Base-by-base conservation (phyloP, 2,888 invertebrate genomes). In the Rotaria macrura region DNA sequence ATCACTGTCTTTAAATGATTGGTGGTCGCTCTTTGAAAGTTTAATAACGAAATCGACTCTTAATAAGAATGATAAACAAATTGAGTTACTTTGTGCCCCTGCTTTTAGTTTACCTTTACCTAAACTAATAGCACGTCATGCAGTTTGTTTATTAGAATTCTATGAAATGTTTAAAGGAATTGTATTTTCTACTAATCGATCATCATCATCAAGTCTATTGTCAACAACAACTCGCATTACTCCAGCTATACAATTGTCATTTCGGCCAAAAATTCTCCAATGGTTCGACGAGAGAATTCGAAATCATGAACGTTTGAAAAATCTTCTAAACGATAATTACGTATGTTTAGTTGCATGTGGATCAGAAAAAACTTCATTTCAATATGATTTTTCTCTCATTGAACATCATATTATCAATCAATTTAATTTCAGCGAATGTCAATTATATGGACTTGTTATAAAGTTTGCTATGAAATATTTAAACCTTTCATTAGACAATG, bases 101-200 rank as follows among this genome's bases (percentile, higher is more conserved):
- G 43, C 79, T 17, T 79, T 79, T 79, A 79, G n/a, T 43, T 20
- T 79, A 43, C 79, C 79, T 25, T 43, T 79, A 79, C 43, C 79
- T 14, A 79, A 79, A 43, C 43, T 43, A 14, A 12, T 79, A 12
- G 25, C 40, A 43, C 12, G 3, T 10, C 79, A 79, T 43, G 0
- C 79, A 79, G 23, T 14, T 43, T 79, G 25, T 79, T 40, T 79
- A n/a, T n/a, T 79, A n/a, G n/a, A 79, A 79, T 79, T 43, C 12
- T 79, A 79, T 43, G 79, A 79, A 14, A 79, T 79, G n/a, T 79
- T 79, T n/a, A 79, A 79, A 79, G 1, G 25, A 43, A 79, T 0
- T 43, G 23, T 79, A 79, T 79, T 40, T 40, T 43, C 43, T 10
- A 43, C 25, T n/a, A 4, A 38, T n/a, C 43, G 43, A 14, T n/a